These are phyloP conservation scores for Orycteropus afer DNA, from an alignment of 2,113 vertebrate genomes.

Conservation along the genomic window DNA sequence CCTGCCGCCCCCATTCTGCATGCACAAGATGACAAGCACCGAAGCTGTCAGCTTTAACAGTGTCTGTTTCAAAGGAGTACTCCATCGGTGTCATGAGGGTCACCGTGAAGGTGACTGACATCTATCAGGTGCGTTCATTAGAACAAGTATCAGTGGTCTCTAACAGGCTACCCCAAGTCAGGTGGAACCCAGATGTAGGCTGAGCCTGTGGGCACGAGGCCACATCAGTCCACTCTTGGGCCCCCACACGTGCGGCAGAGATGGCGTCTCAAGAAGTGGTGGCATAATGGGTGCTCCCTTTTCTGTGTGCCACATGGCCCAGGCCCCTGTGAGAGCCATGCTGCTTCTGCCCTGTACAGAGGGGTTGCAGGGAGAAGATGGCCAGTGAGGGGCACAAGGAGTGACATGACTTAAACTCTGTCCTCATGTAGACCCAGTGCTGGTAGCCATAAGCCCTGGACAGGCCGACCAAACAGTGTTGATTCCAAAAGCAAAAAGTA, in stretches of 20 bases:
- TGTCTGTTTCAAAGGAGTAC: not conserved
- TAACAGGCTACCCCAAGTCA: not conserved
- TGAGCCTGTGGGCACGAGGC: not conserved
- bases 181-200: not conserved
- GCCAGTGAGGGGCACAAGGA: too few relatives aligned
- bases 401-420: not conserved
- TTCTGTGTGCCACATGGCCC: not conserved
- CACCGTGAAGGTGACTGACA: too few relatives aligned
- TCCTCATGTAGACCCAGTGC: not conserved
- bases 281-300: not conserved
- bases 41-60: not conserved
- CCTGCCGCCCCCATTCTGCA: not conserved
- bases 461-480: not conserved
- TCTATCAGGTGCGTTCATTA: not conserved
- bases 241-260: accelerated
- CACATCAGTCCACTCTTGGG: too few relatives aligned
- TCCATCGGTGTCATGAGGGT: not conserved
- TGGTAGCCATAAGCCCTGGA: not conserved
- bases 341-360: not conserved
- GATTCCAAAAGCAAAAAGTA: not conserved
- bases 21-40: not conserved
- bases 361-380: not conserved
- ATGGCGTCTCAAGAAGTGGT: accelerated
- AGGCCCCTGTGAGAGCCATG: not conserved
- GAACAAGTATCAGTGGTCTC: not conserved